A percentile compares a stretch with the other conserved stretches of the same genome.
Evolutionary conservation across 2,797 vertebrate species (phyloP).

Genomic region (Sus cebifrons): DNA sequence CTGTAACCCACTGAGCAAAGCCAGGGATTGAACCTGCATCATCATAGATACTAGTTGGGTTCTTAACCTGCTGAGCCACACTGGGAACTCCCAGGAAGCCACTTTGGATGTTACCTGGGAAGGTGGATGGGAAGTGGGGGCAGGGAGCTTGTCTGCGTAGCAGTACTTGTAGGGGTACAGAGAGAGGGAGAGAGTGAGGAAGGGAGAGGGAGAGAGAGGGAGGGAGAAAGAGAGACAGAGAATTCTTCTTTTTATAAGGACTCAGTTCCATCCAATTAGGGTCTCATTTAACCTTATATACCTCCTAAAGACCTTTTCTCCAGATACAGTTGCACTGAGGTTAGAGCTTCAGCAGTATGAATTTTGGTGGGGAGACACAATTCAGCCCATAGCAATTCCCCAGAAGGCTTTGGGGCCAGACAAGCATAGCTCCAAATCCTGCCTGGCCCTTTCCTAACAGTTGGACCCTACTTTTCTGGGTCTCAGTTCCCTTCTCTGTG

Average conservation of each 20-base stretch:
- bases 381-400: neutral
- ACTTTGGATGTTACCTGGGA: neutral
- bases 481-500: neutral
- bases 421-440: neutral
- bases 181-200: no score
- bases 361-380: neutral
- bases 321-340: neutral
- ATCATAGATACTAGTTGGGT: no score
- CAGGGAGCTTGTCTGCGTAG: accelerated
- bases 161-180: neutral
- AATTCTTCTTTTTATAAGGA: neutral
- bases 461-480: neutral
- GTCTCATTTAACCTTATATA: neutral
- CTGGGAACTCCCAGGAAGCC: neutral
- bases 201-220: neutral
- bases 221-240: neutral
- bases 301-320: neutral
- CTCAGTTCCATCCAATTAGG: neutral
- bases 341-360: neutral
- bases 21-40: no score
- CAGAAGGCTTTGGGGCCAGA: neutral
- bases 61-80: no score
- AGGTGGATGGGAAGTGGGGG: neutral
- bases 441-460: neutral
- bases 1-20: no score